phyloP scores from a whole-genome alignment of 1,140 invertebrate genomes.

The Heliconius congener region DNA sequence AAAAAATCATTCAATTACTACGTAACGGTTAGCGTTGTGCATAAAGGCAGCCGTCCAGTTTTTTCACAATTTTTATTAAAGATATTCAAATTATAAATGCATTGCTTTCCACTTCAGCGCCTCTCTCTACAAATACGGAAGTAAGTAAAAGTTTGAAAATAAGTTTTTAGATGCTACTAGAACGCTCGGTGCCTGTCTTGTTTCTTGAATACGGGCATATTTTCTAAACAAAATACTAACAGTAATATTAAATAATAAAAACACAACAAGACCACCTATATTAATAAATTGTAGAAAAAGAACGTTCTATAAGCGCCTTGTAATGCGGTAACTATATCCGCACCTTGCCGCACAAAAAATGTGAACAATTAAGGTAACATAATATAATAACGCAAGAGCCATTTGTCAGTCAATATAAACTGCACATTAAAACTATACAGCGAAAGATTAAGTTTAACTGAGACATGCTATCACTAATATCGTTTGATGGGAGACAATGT shows the following conservation, averaged over 20 bases:
- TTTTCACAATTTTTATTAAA: conserved; percentile 38
- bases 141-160: conserved; percentile 21
- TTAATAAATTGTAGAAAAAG: conserved; percentile 56
- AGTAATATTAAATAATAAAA: conserved; percentile 23
- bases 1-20: conserved; percentile 39
- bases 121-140: background rate
- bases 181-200: background rate
- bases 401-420: conserved; percentile 61
- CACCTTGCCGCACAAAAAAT: conserved; percentile 79
- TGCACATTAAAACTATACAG: conserved; percentile 62
- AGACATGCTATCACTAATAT: conserved; percentile 52
- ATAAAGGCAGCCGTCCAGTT: conserved; percentile 29
- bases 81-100: conserved; percentile 47
- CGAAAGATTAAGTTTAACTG: conserved; percentile 69
- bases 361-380: conserved; percentile 74
- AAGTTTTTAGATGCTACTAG: background rate
- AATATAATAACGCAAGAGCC: conserved; percentile 63
- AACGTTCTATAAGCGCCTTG: conserved; percentile 58
- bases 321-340: conserved; percentile 64
- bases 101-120: conserved; percentile 41
- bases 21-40: conserved; percentile 35
- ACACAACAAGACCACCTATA: conserved; percentile 54
- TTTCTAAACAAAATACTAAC: background rate
- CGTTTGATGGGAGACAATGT: conserved; percentile 60
- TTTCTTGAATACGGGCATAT: background rate